Evolutionary conservation across 2,888 invertebrate species (phyloP).

Genomic region (Halictus quadricinctus): DNA sequence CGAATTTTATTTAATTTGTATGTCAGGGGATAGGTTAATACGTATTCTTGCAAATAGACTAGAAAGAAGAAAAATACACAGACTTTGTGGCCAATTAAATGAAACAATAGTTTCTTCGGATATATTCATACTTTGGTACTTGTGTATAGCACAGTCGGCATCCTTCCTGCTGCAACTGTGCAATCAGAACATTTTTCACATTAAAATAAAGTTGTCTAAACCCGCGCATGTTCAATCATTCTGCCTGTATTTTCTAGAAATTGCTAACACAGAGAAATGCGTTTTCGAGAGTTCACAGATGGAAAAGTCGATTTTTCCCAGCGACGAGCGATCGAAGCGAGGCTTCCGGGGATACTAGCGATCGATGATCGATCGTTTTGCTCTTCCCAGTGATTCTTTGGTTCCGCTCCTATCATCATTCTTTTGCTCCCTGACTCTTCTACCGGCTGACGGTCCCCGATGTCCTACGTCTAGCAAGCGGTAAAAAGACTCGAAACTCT

Average conservation of each 20-base stretch:
- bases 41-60: no score
- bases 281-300: neutral
- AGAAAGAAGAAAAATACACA: no score
- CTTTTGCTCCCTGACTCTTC: slow-evolving; percentile 10
- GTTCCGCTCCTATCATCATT: neutral
- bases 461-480: slow-evolving; percentile 33
- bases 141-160: no score
- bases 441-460: slow-evolving; percentile 12
- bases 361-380: neutral
- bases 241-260: neutral
- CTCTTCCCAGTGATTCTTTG: neutral
- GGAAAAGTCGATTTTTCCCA: neutral
- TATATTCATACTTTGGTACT: no score
- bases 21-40: no score
- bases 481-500: slow-evolving; percentile 63
- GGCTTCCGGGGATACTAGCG: neutral
- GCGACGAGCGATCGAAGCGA: neutral
- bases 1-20: no score
- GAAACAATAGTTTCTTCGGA: no score
- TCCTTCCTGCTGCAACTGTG: no score
- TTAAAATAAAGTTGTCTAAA: neutral
- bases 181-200: neutral
- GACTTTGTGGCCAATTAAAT: no score
- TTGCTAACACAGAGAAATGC: neutral
- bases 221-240: neutral